These are phyloP conservation scores for Halichoerus grypus DNA, from an alignment of 2,113 vertebrate species.

Conservation along the genomic window DNA sequence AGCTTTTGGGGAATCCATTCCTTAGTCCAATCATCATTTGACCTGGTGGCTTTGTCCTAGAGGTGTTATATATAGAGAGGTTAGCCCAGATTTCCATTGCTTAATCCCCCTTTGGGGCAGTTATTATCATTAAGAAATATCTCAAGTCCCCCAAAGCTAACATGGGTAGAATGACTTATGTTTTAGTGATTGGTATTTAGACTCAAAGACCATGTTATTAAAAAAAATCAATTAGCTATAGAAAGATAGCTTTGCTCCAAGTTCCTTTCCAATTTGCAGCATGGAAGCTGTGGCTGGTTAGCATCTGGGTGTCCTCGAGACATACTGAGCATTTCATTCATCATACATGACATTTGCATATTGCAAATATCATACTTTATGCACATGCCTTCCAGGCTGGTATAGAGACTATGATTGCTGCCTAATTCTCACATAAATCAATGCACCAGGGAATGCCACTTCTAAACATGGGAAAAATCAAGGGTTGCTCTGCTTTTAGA, in stretches of 20 bases:
- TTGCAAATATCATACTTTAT: constrained; percentile 87
- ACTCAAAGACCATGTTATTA: constrained; percentile 81
- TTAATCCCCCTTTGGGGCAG: neutral
- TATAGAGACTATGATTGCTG: constrained; percentile 85
- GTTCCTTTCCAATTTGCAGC: constrained; percentile 55
- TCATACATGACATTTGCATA: constrained; percentile 90
- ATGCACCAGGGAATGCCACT: constrained; percentile 81
- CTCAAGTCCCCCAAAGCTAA: constrained; percentile 62
- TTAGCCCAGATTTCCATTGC: neutral
- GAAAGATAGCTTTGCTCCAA: constrained; percentile 81
- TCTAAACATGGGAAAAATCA: constrained; percentile 73
- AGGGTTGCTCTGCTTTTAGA: constrained; percentile 77
- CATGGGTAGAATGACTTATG: constrained; percentile 78
- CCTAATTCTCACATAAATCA: constrained; percentile 86
- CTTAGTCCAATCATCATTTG: neutral
- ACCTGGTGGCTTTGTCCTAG: neutral
- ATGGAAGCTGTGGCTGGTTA: constrained; percentile 74
- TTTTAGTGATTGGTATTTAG: constrained; percentile 84
- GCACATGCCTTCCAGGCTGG: constrained; percentile 87
- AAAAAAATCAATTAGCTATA: constrained; percentile 84
- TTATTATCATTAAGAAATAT: neutral
- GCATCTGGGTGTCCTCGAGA: constrained; percentile 91
- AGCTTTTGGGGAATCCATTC: neutral
- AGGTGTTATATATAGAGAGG: neutral
- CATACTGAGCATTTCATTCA: constrained; percentile 88